These are phyloP conservation scores for Tachina lurida DNA, from an alignment of 2,888 invertebrate genomes.

Conservation along the genomic window DNA sequence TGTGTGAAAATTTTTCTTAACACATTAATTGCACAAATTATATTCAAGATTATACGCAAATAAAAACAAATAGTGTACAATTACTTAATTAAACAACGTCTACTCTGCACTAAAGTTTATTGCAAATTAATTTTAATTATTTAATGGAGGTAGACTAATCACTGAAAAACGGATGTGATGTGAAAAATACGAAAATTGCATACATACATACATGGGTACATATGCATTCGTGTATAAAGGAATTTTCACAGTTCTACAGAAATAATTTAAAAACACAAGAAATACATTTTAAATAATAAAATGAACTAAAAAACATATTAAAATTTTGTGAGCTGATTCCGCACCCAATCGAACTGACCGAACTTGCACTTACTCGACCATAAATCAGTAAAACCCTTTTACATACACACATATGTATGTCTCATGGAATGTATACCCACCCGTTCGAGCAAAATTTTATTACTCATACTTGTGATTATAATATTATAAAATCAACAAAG, in stretches of 20 bases:
- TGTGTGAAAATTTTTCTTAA: constrained; percentile 32
- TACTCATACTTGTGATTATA: too few species aligned
- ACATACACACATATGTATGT: too few species aligned
- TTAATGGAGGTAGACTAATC: not conserved
- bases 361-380: too few species aligned
- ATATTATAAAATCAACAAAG: too few species aligned
- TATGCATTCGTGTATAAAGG: not conserved
- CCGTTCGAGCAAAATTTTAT: too few species aligned
- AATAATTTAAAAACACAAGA: too few species aligned
- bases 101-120: not conserved
- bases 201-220: not conserved
- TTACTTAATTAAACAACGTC: not conserved
- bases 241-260: constrained; percentile 41
- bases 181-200: constrained; percentile 3
- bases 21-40: constrained; percentile 42
- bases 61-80: constrained; percentile 25
- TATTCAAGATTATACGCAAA: constrained; percentile 43
- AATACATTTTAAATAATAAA: too few species aligned
- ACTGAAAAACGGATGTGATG: constrained; percentile 46
- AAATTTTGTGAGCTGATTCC: too few species aligned
- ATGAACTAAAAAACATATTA: too few species aligned
- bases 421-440: too few species aligned
- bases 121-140: not conserved
- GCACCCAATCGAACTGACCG: too few species aligned
- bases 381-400: too few species aligned